Evolutionary conservation across 53 echinoderm and acorn worm species (phyloP).

Genomic region (Arbacia lixula): DNA sequence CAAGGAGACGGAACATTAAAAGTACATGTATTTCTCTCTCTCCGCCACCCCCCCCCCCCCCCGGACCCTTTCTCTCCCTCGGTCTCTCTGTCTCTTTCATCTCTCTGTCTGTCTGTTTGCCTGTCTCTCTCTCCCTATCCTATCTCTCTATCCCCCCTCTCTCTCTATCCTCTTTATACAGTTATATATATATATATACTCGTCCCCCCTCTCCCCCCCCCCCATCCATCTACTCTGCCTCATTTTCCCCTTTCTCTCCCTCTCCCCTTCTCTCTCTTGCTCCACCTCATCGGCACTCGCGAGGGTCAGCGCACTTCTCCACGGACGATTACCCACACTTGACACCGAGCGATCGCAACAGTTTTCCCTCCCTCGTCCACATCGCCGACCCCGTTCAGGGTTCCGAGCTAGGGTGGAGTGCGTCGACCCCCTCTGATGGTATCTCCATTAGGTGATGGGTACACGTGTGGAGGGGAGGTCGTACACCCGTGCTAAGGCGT

Average conservation of each 20-base stretch:
- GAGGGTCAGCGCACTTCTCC: conserved; percentile 6
- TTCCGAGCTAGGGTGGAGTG: too few relatives aligned
- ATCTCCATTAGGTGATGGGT: too few relatives aligned
- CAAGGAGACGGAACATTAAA: too few relatives aligned
- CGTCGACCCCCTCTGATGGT: too few relatives aligned
- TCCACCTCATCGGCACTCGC: neutral
- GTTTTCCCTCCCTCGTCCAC: neutral
- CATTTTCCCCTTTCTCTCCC: neutral
- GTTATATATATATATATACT: too few relatives aligned
- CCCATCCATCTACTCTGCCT: neutral
- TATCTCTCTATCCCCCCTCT: neutral
- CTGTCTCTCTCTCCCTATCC: neutral
- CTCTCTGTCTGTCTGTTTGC: too few relatives aligned
- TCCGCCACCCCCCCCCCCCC: too few relatives aligned
- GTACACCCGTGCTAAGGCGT: too few relatives aligned
- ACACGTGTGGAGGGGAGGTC: too few relatives aligned
- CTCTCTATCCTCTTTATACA: neutral
- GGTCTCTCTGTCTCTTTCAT: too few relatives aligned
- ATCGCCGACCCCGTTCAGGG: neutral
- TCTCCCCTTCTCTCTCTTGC: neutral
- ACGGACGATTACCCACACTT: neutral
- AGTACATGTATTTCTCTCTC: too few relatives aligned
- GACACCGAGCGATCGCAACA: conserved; percentile 5
- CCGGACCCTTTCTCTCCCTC: too few relatives aligned
- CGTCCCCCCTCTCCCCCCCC: neutral